A percentile compares a stretch with the other conserved stretches of the same genome.
Conservation (phyloP, 2,113 vertebrate genomes). For the Pelusios castaneus region DNA sequence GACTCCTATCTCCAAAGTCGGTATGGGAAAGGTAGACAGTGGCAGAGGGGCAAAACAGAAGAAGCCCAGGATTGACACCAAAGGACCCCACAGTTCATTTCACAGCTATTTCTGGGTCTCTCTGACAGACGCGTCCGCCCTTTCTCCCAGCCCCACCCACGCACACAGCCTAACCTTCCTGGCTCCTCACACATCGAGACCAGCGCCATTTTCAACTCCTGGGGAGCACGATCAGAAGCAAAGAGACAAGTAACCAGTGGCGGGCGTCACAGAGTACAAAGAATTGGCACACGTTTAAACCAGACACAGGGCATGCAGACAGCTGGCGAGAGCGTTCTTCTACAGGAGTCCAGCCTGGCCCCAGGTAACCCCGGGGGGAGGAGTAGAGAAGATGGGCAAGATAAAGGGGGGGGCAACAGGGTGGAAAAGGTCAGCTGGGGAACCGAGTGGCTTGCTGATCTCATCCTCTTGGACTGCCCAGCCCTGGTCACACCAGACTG, state of each 20-base stretch:
- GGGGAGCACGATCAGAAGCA: neutral
- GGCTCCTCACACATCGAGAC: neutral
- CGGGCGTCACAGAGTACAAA: neutral
- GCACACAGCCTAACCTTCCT: neutral
- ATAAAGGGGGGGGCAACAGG: neutral
- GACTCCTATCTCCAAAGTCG: neutral
- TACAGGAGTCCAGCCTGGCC: too few relatives aligned
- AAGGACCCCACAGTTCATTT: neutral
- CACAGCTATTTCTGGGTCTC: neutral
- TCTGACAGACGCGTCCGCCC: neutral
- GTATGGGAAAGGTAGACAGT: neutral
- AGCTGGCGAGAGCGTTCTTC: neutral
- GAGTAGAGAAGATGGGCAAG: neutral
- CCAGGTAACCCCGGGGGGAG: neutral
- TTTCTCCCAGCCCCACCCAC: neutral
- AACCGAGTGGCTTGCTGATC: neutral
- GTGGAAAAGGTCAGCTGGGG: neutral
- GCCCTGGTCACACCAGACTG: neutral
- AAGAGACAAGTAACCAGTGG: neutral
- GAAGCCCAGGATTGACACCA: neutral
- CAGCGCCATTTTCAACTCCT: neutral
- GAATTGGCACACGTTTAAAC: neutral
- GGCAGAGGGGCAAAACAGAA: neutral
- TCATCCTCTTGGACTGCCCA: neutral
- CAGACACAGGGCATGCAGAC: conserved; percentile 17